Evolutionary conservation across 2,888 invertebrate species (phyloP), one percentile per base, ranked within the genome.

Genomic region (Leptogaster cylindrica): DNA sequence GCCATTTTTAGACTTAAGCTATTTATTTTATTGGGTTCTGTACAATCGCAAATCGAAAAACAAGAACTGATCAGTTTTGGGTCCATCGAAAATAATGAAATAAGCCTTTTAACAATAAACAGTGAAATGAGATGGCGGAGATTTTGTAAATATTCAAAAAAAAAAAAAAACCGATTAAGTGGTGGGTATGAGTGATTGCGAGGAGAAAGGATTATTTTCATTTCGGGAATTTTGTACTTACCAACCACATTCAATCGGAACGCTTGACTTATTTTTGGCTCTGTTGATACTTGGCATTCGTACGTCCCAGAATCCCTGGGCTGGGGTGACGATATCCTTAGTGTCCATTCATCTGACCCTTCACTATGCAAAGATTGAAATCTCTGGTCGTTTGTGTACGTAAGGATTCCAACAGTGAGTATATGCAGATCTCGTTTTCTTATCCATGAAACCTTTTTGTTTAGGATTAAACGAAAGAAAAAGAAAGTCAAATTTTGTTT

Each of bases 381-480:
- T 73, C 89, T 83, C 78, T 88, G 88, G 79, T 89, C 89, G 76
- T 87, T 88, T 46, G 88, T 88, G 78, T 89, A 89, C 36, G 88
- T 88, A 75, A 88, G 79, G 72, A 88, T 86, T 52, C 88, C 88
- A n/a, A 88, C 88, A 1, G 89, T 89, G 70, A 89, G 81, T 74
- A 89, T 87, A 83, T 92, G 92, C 52, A 91, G 83, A 80, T 92
- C 92, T 44, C 91, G 84, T 77, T 91, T 90, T 25, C 92, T 84
- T 73, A 92, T 91, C 91, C 92, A 91, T 18, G 91, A 91, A 23
- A 92, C 91, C 91, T 91, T 70, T 61, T 55, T n/a, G n/a, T n/a
- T 64, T 67, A 44, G 44, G 44, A 27, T 61, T 41, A 61, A 44
- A 61, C 18, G 44, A 44, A 14, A 31, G 14, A 20, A 61, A 16